phyloP scores from a whole-genome alignment of 2,888 invertebrate genomes.

The Caenorhabditis japonica region DNA sequence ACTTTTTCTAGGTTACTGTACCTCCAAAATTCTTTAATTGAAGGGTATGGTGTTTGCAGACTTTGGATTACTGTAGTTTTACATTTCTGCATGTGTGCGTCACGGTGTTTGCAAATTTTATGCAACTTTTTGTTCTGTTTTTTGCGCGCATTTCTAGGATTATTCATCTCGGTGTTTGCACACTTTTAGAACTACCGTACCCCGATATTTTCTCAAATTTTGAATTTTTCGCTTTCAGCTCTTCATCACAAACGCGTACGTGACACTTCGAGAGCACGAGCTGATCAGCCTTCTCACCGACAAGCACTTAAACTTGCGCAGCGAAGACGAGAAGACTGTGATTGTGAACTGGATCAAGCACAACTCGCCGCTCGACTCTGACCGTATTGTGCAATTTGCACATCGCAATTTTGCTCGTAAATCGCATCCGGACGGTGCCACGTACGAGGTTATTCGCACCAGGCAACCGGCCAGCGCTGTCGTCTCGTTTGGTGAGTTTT shows the following conservation, averaged over 20 bases:
- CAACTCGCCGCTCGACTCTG: constrained; percentile 24
- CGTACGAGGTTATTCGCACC: constrained; percentile 47
- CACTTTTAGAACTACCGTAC: too few species aligned
- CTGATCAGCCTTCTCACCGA: constrained; percentile 43
- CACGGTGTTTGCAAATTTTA: too few species aligned
- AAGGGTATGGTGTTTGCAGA: too few species aligned
- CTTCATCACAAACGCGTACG: constrained; percentile 29
- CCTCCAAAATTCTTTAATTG: too few species aligned
- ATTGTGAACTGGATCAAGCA: constrained; percentile 38
- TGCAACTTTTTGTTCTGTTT: too few species aligned
- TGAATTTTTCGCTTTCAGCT: too few species aligned
- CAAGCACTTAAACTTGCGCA: constrained; percentile 36
- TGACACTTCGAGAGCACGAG: constrained; percentile 41
- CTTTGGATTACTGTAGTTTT: too few species aligned
- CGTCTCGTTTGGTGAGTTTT: constrained; percentile 34
- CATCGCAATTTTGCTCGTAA: constrained; percentile 20
- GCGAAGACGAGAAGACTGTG: constrained; percentile 33
- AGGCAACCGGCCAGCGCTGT: constrained; percentile 35
- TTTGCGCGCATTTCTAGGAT: too few species aligned
- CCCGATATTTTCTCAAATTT: too few species aligned
- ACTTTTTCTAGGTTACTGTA: too few species aligned
- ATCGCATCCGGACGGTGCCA: constrained; percentile 27
- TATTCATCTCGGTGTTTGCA: too few species aligned
- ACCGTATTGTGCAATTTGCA: constrained; percentile 25
- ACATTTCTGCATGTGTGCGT: too few species aligned